A percentile compares a stretch with the other conserved stretches of the same genome.
These are phyloP conservation scores for Cichlasoma orientale DNA, from an alignment of 2,797 vertebrate genomes.

Conservation along the genomic window DNA sequence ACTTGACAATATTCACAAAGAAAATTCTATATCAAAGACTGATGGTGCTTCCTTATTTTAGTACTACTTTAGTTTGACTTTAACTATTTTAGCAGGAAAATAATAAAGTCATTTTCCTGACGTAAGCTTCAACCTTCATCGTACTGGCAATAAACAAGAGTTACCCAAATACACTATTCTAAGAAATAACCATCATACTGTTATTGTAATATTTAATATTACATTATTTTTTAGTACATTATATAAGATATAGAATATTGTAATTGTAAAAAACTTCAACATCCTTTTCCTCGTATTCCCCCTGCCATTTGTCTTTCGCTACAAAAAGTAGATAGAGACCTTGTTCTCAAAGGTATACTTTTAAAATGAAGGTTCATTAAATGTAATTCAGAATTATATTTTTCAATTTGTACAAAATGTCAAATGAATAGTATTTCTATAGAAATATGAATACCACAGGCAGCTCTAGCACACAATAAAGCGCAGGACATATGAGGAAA, in stretches of 20 bases:
- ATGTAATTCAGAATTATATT: background rate
- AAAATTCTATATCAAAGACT: background rate
- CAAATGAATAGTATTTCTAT: background rate
- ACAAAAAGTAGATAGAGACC: background rate
- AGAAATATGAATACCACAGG: background rate
- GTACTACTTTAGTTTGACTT: background rate
- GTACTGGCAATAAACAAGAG: too few relatives aligned
- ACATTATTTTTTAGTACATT: too few relatives aligned
- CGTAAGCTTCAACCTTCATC: background rate
- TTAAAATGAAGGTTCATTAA: background rate
- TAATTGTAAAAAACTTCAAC: too few relatives aligned
- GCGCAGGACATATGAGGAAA: background rate
- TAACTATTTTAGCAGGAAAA: background rate
- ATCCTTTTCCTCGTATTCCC: background rate
- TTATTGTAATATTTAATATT: too few relatives aligned
- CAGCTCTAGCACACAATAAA: background rate
- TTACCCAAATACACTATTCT: too few relatives aligned
- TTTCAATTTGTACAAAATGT: background rate
- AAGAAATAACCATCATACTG: too few relatives aligned
- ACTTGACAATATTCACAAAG: background rate
- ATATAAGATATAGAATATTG: too few relatives aligned
- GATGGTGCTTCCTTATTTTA: background rate
- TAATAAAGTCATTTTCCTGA: background rate
- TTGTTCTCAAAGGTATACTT: background rate
- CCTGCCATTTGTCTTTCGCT: background rate